Percentiles rank a stretch among this genome's conserved stretches.
These are phyloP conservation scores for Sarotherodon lohbergeri DNA, from an alignment of 2,113 vertebrate genomes.

Conservation along the genomic window DNA sequence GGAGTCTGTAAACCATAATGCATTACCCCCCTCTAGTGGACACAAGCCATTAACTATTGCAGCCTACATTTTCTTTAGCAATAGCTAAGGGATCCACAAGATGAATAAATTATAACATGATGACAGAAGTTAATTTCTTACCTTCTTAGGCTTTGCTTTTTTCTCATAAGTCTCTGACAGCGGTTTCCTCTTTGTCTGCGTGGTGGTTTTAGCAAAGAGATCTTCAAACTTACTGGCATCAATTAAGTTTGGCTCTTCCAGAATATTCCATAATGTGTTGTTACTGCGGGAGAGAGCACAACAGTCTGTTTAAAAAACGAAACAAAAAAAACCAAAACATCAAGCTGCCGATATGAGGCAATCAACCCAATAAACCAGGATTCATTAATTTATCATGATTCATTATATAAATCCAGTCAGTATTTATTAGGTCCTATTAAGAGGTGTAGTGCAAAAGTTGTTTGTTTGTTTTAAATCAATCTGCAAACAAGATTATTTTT, in stretches of 20 bases:
- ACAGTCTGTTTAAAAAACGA: neutral
- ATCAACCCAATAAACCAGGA: neutral
- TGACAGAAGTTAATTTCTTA: neutral
- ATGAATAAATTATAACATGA: neutral
- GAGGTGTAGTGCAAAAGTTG: neutral
- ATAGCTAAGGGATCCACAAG: neutral
- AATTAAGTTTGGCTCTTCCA: conserved; percentile 84
- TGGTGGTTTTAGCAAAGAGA: conserved; percentile 87
- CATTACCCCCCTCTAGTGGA: conserved; percentile 27
- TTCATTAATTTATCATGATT: neutral
- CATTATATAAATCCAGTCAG: neutral
- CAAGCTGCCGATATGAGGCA: neutral
- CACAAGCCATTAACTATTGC: neutral
- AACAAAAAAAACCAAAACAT: neutral
- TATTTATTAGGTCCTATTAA: neutral
- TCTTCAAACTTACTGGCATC: conserved; percentile 89
- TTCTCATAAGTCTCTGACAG: conserved; percentile 87
- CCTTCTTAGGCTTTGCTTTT: conserved; percentile 88
- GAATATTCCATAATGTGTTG: conserved; percentile 82
- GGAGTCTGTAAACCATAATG: neutral
- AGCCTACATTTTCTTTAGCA: neutral
- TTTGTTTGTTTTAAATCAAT: neutral
- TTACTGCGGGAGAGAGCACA: conserved; percentile 29
- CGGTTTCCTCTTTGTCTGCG: conserved; percentile 86
- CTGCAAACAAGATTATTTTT: neutral